Base-by-base conservation (phyloP, 2,113 vertebrate genomes). In the Pseudolaguvia tuberculata region DNA sequence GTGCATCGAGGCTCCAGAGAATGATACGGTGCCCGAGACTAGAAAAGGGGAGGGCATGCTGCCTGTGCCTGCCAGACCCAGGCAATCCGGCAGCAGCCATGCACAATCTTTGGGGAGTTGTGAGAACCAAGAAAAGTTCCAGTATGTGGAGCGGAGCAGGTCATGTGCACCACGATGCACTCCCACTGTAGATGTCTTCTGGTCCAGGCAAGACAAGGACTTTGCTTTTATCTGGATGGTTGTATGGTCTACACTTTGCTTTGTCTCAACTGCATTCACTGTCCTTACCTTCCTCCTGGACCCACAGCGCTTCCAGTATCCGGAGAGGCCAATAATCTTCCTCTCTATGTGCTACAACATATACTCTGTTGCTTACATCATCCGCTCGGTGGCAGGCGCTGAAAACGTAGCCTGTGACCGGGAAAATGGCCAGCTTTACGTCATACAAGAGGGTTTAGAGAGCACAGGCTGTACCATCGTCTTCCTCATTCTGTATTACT, bases 301-400 rank as follows among this genome's bases (percentile, higher is more conserved):
- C 69, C 92, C 94, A 0, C 93, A 91, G 74, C 92, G 94, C 51
- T 95, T 95, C 86, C 94, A 94, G 85, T 95, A 95, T 80, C 94
- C 94, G 0, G 94, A 95, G 87, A 87, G 93, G 55, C 94, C 94
- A 78, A 94, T 95, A 79, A 93, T 94, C 84, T 95, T 95, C 86
- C 91, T 95, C 39, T 93, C 91, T 74, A 94, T 95, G 93, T 95
- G 94, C 88, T 94, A 94, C 87, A 94, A 94, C 0, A 88, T 94
- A 55, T 94, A 95, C 85, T 94, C 93, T 0, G 86, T 94, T 84
- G 93, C 93, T 80, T 95, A 94, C 85, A 90, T 95, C 76, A 93
- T 95, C 76, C 92, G 94, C 31, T 90, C 92, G 0, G 91, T 92
- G 78, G 93, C 93, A 0, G 94, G 94, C 0, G 90, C 93, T 0